These are phyloP conservation scores for Lapara coniferarum DNA, from an alignment of 2,888 invertebrate species.

Conservation along the genomic window DNA sequence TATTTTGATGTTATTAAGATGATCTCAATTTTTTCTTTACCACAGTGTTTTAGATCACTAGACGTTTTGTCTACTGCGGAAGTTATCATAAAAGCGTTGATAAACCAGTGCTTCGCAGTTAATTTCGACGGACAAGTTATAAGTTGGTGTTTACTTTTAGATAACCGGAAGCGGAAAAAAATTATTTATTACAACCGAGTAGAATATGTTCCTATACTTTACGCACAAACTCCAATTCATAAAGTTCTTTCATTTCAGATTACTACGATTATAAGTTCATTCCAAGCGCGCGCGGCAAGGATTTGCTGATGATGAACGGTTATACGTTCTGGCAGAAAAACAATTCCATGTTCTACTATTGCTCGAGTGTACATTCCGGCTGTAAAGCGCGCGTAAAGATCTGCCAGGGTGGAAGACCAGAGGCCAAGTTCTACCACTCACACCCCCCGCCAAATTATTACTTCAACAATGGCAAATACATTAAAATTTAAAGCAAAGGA, in stretches of 20 bases:
- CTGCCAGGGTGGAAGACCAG: conserved; percentile 29
- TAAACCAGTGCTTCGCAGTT: too few relatives aligned
- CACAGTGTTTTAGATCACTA: too few relatives aligned
- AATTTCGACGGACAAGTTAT: too few relatives aligned
- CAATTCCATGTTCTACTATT: conserved; percentile 29
- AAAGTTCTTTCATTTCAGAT: conserved; percentile 5
- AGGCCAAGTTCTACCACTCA: conserved; percentile 3
- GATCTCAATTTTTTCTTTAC: too few relatives aligned
- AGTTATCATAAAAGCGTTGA: too few relatives aligned
- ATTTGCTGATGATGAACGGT: conserved; percentile 42
- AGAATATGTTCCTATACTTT: too few relatives aligned
- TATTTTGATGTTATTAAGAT: too few relatives aligned
- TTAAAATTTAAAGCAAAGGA: conserved; percentile 26
- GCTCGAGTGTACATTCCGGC: conserved; percentile 35
- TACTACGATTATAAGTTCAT: conserved; percentile 38
- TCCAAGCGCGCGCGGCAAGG: conserved; percentile 42
- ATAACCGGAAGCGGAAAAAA: too few relatives aligned
- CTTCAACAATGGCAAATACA: conserved; percentile 26
- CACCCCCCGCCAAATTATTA: conserved; percentile 20
- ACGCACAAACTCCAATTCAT: too few relatives aligned
- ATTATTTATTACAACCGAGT: too few relatives aligned
- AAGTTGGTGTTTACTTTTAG: too few relatives aligned
- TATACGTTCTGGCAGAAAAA: conserved; percentile 43
- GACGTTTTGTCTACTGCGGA: too few relatives aligned
- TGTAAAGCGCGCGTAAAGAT: conserved; percentile 44